phyloP scores from a whole-genome alignment of 2,797 vertebrate genomes.

The Sebastes hopkinsi region DNA sequence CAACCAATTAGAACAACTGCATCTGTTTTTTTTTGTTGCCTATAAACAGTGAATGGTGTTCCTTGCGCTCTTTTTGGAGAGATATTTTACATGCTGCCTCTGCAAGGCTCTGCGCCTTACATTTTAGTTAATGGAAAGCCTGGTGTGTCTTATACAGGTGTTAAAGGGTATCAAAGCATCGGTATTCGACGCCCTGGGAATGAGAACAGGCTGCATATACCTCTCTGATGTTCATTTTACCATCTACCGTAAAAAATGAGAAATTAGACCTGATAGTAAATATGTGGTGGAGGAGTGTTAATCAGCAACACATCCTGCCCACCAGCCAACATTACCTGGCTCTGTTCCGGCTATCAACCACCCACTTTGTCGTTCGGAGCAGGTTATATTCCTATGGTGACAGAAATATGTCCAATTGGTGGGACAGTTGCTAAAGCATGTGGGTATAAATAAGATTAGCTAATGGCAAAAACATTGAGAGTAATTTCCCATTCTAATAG shows the following conservation, averaged over 20 bases:
- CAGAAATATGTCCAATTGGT: conserved; percentile 30
- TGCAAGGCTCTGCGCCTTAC: too few species aligned
- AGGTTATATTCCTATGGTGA: conserved; percentile 42
- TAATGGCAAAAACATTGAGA: background rate
- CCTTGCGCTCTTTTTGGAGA: too few species aligned
- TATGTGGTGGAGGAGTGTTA: conserved; percentile 14
- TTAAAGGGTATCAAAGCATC: too few species aligned
- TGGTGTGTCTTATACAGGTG: too few species aligned
- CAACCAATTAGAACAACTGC: too few species aligned
- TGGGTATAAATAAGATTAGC: conserved; percentile 27
- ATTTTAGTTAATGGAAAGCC: too few species aligned
- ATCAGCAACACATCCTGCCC: conserved; percentile 33
- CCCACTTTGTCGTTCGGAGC: conserved; percentile 32
- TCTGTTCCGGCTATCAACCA: conserved; percentile 35
- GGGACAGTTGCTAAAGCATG: conserved; percentile 26
- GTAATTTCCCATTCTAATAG: background rate
- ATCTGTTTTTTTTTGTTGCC: too few species aligned
- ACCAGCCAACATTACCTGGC: conserved; percentile 41
- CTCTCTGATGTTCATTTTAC: conserved; percentile 22
- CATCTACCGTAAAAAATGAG: background rate
- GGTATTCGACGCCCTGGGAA: too few species aligned
- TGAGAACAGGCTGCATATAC: background rate
- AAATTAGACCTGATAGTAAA: conserved; percentile 24
- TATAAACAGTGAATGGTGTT: too few species aligned
- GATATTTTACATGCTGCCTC: too few species aligned